phyloP scores from a whole-genome alignment of 2,888 invertebrate genomes.

The Laothoe populi region DNA sequence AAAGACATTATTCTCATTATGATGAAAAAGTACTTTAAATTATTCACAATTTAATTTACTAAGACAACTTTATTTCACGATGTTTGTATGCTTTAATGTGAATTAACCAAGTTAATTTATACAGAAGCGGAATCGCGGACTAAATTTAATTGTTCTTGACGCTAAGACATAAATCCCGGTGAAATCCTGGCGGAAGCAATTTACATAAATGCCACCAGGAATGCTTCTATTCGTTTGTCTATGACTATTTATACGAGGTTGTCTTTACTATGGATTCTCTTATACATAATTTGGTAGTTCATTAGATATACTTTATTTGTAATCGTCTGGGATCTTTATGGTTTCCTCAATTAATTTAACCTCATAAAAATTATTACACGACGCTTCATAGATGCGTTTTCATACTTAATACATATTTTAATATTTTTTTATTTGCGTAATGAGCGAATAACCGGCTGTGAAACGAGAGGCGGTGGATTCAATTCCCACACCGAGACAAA shows the following conservation, averaged over 20 bases:
- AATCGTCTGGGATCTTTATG: not conserved
- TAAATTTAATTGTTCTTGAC: slow-evolving; percentile 81
- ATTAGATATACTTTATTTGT: slow-evolving; percentile 22
- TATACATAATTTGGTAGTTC: slow-evolving; percentile 23
- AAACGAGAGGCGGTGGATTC: no score
- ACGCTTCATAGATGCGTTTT: not conserved
- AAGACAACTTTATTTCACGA: slow-evolving; percentile 3
- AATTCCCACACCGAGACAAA: no score
- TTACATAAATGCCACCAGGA: slow-evolving; percentile 76
- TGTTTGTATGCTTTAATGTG: slow-evolving; percentile 35
- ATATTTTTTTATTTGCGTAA: no score
- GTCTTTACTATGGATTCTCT: slow-evolving; percentile 36
- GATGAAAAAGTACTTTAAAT: not conserved
- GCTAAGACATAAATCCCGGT: slow-evolving; percentile 73
- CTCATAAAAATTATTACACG: not conserved
- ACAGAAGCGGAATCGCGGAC: slow-evolving; percentile 65
- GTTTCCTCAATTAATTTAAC: not conserved
- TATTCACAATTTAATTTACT: not conserved
- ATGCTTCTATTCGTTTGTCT: slow-evolving; percentile 55
- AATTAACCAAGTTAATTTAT: slow-evolving; percentile 70
- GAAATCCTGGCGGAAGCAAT: slow-evolving; percentile 77
- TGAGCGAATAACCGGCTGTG: no score
- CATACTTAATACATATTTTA: not conserved
- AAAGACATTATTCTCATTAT: not conserved
- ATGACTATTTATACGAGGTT: slow-evolving; percentile 51